These are phyloP conservation scores for Sicus ferrugineus DNA, from an alignment of 2,888 invertebrate species.

Conservation along the genomic window DNA sequence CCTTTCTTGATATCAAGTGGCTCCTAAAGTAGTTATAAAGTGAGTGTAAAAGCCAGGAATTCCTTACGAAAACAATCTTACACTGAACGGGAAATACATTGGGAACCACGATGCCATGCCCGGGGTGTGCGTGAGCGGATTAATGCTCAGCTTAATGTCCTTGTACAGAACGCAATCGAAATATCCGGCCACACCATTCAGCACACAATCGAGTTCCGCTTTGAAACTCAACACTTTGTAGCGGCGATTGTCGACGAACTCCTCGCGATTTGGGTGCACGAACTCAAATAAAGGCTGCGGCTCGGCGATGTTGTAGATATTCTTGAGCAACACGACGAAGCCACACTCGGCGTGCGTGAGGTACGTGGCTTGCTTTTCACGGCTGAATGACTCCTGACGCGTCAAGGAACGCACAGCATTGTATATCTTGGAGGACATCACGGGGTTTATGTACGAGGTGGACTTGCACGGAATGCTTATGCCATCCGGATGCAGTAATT, in stretches of 20 bases:
- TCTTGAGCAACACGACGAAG: conserved; percentile 83
- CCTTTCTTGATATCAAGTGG: conserved; percentile 71
- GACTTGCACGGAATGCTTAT: conserved; percentile 91
- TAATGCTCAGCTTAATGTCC: conserved; percentile 85
- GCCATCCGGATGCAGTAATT: conserved; percentile 83
- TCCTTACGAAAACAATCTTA: not conserved
- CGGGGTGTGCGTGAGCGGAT: conserved; percentile 85
- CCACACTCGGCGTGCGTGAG: conserved; percentile 74
- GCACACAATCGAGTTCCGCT: conserved; percentile 76
- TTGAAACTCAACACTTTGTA: conserved; percentile 74
- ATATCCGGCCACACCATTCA: conserved; percentile 96
- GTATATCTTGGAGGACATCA: conserved; percentile 89
- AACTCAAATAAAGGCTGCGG: conserved; percentile 79
- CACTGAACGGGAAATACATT: conserved; percentile 90
- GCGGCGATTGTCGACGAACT: conserved; percentile 75
- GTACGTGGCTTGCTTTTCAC: conserved; percentile 50
- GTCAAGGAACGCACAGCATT: conserved; percentile 71
- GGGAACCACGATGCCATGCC: conserved; percentile 99
- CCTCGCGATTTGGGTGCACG: conserved; percentile 84
- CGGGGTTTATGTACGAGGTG: conserved; percentile 88
- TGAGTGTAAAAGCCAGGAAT: not conserved
- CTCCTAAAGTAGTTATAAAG: conserved; percentile 48
- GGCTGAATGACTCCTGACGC: conserved; percentile 47
- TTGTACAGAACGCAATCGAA: conserved; percentile 90
- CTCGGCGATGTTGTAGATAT: conserved; percentile 60